Conservation (phyloP, 2,888 invertebrate species). For the Salpingus planirostris region DNA sequence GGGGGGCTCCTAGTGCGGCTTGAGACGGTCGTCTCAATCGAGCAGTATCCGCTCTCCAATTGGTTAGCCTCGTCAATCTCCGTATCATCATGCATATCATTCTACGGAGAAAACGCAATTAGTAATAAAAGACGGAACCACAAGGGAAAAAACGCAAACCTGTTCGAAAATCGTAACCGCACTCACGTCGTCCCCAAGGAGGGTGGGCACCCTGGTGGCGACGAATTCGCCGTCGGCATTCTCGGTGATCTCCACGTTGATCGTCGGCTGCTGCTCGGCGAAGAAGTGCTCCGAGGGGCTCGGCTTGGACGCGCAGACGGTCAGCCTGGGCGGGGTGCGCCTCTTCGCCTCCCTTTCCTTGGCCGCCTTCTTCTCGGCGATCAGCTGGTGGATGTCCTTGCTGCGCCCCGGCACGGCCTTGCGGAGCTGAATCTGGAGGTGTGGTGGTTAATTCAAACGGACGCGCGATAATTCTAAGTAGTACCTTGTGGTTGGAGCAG, state of each 20-base stretch:
- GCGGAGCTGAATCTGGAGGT: conserved; percentile 28
- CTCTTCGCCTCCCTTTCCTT: conserved; percentile 28
- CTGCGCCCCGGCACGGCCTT: conserved; percentile 31
- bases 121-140: conserved; percentile 6
- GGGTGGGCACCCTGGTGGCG: too few species aligned
- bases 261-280: too few species aligned
- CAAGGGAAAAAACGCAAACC: conserved; percentile 8
- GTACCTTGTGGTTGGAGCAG: conserved; percentile 40
- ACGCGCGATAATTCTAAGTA: too few species aligned
- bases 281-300: too few species aligned
- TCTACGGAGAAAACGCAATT: conserved; percentile 12
- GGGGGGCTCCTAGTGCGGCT: conserved; percentile 13
- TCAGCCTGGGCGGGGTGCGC: conserved; percentile 8
- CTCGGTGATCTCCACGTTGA: too few species aligned
- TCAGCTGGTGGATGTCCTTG: conserved; percentile 31
- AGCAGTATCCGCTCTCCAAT: conserved; percentile 14
- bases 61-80: conserved; percentile 14
- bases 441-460: conserved; percentile 1
- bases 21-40: conserved; percentile 11
- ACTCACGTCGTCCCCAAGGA: too few species aligned
- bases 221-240: too few species aligned
- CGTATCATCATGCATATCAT: conserved; percentile 14
- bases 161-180: too few species aligned
- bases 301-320: too few species aligned
- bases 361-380: conserved; percentile 30